phyloP scores from a whole-genome alignment of 2,888 invertebrate genomes.

The Yponomeuta cagnagella region DNA sequence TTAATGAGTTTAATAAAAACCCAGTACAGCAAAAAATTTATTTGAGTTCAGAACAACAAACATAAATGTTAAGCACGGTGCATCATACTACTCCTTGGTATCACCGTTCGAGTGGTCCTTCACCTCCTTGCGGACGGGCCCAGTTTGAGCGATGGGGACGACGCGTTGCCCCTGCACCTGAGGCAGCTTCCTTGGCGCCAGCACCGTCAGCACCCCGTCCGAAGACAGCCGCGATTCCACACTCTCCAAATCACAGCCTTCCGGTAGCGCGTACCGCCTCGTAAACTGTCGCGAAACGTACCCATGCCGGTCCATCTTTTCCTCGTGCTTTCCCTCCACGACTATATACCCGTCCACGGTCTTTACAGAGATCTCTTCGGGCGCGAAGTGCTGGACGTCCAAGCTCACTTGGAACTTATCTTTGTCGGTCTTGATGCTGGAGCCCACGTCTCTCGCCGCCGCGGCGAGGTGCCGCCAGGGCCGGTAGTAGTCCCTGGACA shows the following conservation, averaged over 20 bases:
- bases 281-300: slow-evolving; percentile 84
- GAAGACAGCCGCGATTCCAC: slow-evolving; percentile 84
- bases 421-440: slow-evolving; percentile 68
- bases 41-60: neutral
- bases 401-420: slow-evolving; percentile 77
- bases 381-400: slow-evolving; percentile 85
- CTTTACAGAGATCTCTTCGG: slow-evolving; percentile 85
- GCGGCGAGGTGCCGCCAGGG: slow-evolving; percentile 65
- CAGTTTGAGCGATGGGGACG: slow-evolving; percentile 78
- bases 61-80: neutral
- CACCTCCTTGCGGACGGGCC: slow-evolving; percentile 72
- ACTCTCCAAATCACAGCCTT: slow-evolving; percentile 80
- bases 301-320: slow-evolving; percentile 84
- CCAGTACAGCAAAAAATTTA: too few species aligned
- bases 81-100: slow-evolving; percentile 21
- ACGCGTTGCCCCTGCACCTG: slow-evolving; percentile 63
- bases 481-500: slow-evolving; percentile 52
- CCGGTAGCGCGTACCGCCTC: slow-evolving; percentile 84
- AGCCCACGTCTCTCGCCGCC: slow-evolving; percentile 67
- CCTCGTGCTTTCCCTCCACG: slow-evolving; percentile 87
- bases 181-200: slow-evolving; percentile 72
- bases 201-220: slow-evolving; percentile 83
- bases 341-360: slow-evolving; percentile 82
- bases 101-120: slow-evolving; percentile 60
- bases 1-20: too few species aligned